Evolutionary conservation across 2,113 vertebrate species (phyloP).

Genomic region (Nansenia antarctica): DNA sequence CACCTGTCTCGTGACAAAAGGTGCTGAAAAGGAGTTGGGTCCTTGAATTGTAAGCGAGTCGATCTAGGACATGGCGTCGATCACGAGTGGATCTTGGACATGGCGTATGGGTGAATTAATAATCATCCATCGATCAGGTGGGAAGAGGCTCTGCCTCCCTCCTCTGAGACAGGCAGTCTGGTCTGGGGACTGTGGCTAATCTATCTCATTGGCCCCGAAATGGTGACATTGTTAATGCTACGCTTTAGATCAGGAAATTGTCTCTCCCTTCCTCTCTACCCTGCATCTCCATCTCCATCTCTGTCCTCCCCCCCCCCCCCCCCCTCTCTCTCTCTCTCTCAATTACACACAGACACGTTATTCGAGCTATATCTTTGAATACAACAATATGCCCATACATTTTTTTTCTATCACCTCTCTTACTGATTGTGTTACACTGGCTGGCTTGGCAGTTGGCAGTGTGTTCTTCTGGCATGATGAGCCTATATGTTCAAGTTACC

Average conservation of each 20-base stretch:
- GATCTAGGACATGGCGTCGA: not conserved
- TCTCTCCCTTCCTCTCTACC: not conserved
- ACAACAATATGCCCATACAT: not conserved
- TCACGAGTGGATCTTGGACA: not conserved
- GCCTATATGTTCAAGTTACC: conserved; percentile 32
- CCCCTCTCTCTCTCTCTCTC: not conserved
- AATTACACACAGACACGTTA: conserved; percentile 13
- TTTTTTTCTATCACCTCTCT: not conserved
- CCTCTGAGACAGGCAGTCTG: conserved; percentile 1
- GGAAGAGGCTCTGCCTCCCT: not conserved
- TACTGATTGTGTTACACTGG: not conserved
- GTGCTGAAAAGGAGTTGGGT: not conserved
- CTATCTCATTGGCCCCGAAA: conserved; percentile 2
- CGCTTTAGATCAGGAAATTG: not conserved
- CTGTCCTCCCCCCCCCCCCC: not conserved
- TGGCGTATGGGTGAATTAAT: not conserved
- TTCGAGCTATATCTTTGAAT: conserved; percentile 1
- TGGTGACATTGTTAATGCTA: not conserved
- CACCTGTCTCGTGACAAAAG: not conserved
- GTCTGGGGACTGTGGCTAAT: not conserved
- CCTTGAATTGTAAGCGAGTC: not conserved
- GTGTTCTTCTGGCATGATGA: not conserved
- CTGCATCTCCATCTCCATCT: not conserved
- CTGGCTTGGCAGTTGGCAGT: too few species aligned
- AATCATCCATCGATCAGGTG: not conserved